These are phyloP conservation scores for Urocitellus parryii DNA, from an alignment of 2,113 vertebrate species.

Conservation along the genomic window DNA sequence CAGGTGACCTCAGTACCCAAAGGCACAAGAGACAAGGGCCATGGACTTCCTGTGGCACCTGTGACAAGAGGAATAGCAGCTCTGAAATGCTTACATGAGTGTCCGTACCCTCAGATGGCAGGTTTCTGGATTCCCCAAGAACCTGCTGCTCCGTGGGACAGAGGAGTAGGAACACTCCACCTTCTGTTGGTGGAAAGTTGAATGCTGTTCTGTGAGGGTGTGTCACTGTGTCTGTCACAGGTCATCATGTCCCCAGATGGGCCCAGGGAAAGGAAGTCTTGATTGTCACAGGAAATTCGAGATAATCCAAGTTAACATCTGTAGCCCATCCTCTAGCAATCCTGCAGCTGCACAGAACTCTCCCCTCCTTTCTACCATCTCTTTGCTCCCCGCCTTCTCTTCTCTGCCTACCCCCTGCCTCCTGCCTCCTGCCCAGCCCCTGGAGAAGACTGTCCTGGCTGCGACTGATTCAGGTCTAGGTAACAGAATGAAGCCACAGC, in stretches of 20 bases:
- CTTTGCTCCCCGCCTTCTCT: neutral
- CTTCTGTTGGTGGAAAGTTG: no score
- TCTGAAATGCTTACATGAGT: neutral
- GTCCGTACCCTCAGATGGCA: accelerated
- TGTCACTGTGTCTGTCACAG: neutral
- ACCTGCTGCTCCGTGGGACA: accelerated
- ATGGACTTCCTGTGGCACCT: neutral
- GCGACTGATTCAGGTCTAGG: neutral
- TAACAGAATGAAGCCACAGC: neutral
- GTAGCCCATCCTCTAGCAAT: no score
- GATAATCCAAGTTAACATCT: neutral
- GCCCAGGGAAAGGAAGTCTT: neutral
- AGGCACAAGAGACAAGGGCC: neutral
- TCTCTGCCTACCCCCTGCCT: neutral
- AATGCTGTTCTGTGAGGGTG: neutral
- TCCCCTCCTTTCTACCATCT: neutral
- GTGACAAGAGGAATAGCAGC: neutral
- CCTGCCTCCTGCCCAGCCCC: neutral
- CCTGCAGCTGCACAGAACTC: neutral
- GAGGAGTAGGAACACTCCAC: neutral
- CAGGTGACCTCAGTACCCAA: neutral
- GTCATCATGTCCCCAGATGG: neutral
- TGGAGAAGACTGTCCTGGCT: neutral
- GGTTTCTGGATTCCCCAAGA: neutral
- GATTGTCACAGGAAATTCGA: neutral